phyloP scores from a whole-genome alignment of 2,888 invertebrate genomes.

The Minunthozetes semirufus region DNA sequence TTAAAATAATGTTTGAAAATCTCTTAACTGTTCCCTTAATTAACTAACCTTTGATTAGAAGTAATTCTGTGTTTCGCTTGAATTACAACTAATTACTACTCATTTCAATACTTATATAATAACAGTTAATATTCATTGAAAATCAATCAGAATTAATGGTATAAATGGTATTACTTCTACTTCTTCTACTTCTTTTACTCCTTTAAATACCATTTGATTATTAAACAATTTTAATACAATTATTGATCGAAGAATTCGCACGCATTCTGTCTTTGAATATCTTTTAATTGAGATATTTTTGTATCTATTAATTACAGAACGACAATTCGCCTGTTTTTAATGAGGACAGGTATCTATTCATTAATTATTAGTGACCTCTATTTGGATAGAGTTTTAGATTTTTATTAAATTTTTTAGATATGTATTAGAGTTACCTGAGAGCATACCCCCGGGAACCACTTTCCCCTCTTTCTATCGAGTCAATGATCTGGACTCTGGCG shows the following conservation, averaged over 20 bases:
- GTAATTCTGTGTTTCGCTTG: not conserved
- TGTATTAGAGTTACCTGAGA: slow-evolving; percentile 43
- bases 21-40: no score
- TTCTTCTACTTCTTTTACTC: no score
- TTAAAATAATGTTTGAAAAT: no score
- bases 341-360: slow-evolving; percentile 25
- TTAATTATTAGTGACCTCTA: slow-evolving; percentile 26
- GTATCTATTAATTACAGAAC: not conserved
- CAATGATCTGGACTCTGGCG: slow-evolving; percentile 42
- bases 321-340: slow-evolving; percentile 27
- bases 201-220: not conserved
- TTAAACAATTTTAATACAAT: not conserved
- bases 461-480: slow-evolving; percentile 43
- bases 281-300: slow-evolving; percentile 10
- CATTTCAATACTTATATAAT: no score
- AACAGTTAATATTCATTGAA: not conserved
- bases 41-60: no score
- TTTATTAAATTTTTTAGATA: slow-evolving; percentile 34
- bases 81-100: not conserved
- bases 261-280: not conserved
- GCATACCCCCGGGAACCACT: slow-evolving; percentile 43
- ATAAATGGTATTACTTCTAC: no score
- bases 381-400: not conserved
- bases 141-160: not conserved
- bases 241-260: not conserved